A percentile compares a stretch with the other conserved stretches of the same genome.
These are phyloP conservation scores for Epinephelus cyanopodus DNA, from an alignment of 2,113 vertebrate genomes.

Conservation along the genomic window DNA sequence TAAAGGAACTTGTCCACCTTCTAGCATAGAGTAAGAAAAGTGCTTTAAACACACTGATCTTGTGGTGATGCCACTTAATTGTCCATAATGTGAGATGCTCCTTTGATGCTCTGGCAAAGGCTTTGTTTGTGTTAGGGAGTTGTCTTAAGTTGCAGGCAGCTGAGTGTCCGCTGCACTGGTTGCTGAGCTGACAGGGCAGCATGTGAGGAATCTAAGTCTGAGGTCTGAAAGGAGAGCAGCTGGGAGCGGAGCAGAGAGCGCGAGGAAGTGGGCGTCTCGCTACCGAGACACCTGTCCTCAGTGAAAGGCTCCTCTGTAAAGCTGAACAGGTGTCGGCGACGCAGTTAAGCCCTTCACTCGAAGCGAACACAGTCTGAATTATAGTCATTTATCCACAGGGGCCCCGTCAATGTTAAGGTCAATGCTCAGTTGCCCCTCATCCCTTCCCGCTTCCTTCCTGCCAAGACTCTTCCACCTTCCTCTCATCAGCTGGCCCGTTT, in stretches of 20 bases:
- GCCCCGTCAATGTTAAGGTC: conserved; percentile 70
- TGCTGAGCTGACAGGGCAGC: conserved; percentile 67
- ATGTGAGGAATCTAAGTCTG: conserved; percentile 76
- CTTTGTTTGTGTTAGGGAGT: conserved; percentile 8
- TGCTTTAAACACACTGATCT: not conserved
- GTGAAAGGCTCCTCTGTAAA: conserved; percentile 85
- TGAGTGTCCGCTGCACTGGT: conserved; percentile 48
- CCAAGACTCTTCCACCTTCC: conserved; percentile 44
- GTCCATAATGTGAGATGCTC: not conserved
- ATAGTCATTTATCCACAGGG: conserved; percentile 66
- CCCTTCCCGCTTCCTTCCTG: conserved; percentile 75
- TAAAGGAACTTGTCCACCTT: conserved; percentile 1
- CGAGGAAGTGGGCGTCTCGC: conserved; percentile 29
- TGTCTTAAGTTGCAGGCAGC: conserved; percentile 12
- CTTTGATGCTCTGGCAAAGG: conserved; percentile 7
- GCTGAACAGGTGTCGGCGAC: conserved; percentile 83
- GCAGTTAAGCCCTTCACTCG: conserved; percentile 73
- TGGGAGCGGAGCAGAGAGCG: conserved; percentile 61
- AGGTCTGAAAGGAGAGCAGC: conserved; percentile 78
- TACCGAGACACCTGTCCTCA: conserved; percentile 82
- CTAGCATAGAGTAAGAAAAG: not conserved
- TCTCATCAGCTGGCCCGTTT: conserved; percentile 65
- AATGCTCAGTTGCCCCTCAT: conserved; percentile 52
- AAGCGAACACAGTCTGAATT: conserved; percentile 66
- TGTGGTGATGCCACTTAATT: not conserved